phyloP scores from a whole-genome alignment of 1,140 invertebrate genomes.

The Rhyacophila brunnea region DNA sequence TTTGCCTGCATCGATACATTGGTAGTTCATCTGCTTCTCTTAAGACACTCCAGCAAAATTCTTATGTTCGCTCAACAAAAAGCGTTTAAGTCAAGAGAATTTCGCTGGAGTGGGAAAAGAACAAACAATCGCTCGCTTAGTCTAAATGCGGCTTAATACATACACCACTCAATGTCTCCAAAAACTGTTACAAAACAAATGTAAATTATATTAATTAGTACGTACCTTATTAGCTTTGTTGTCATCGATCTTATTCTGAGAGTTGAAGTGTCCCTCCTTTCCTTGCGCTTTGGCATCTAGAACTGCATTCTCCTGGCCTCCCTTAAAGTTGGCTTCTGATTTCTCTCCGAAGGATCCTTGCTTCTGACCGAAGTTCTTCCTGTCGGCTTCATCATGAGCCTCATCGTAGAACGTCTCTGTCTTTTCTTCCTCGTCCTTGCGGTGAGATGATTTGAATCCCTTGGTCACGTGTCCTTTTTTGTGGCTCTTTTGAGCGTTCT shows the following conservation, averaged over 20 bases:
- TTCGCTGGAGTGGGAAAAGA: no score
- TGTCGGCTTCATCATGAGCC: conserved; percentile 61
- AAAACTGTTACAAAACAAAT: no score
- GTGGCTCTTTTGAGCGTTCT: conserved; percentile 57
- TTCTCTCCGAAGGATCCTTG: conserved; percentile 56
- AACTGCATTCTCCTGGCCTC: conserved; percentile 56
- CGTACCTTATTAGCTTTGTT: conserved; percentile 55
- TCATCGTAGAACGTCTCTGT: conserved; percentile 66
- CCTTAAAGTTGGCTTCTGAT: conserved; percentile 54
- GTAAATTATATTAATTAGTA: no score
- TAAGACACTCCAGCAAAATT: no score
- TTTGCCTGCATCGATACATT: no score
- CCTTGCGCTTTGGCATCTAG: conserved; percentile 54
- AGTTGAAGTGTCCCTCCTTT: conserved; percentile 56
- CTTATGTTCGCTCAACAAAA: no score
- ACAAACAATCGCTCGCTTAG: no score
- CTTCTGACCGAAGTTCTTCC: conserved; percentile 54
- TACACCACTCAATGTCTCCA: no score
- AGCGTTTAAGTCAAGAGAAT: no score
- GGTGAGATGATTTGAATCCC: conserved; percentile 63
- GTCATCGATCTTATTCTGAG: conserved; percentile 54
- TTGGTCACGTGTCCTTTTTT: conserved; percentile 66
- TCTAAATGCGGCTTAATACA: no score
- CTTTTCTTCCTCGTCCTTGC: conserved; percentile 66
- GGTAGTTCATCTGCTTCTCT: no score